Evolutionary conservation across 2,888 invertebrate species (phyloP), one percentile per base, ranked within the genome.

Genomic region (Nymphalis urticae): DNA sequence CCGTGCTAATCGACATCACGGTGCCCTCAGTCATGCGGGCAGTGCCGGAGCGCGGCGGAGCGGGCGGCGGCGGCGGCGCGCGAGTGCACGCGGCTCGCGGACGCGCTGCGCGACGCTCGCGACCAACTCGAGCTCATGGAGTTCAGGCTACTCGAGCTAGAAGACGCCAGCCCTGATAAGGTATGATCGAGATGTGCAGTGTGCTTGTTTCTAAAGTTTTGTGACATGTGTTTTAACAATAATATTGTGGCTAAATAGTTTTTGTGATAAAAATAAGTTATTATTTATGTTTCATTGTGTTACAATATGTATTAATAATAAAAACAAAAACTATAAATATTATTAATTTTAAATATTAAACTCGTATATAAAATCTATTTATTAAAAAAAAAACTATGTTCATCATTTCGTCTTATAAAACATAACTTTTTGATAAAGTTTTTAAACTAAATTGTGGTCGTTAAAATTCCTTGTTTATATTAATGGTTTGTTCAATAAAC

Each of bases 101-200:
- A 95, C 79, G 96, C 96, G 82, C 89, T 95, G 74, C 94, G 95
- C 75, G 96, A 96, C 86, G 93, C 96, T 79, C 94, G 95, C 76
- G 96, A 96, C 84, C 96, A 96, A 84, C 95, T 96, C 85, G 96
- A 96, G 86, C 93, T 96, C 75, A 93, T 96, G 83, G 96, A 96
- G 91, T 96, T 96, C 92, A 92, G 96, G 62, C 93, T 96, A 76
- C 90, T 96, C 75, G 96, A 96, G 87, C 89, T 96, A 77, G 96
- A 96, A 85, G 96, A 95, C 85, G 93, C 92, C 71, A 85, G 88
- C 76, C 94, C 94, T 70, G 92, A 92, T 77, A 92, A 92, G 91
- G 92, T 91, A 66, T 53, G 72, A 42, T 42, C 42, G 13, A 42
- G 42, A 42, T 42, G 42, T 42, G 42, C 42, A 42, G 13, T 42